phyloP scores from a whole-genome alignment of 2,797 vertebrate genomes.

The Pelobates cultripes region DNA sequence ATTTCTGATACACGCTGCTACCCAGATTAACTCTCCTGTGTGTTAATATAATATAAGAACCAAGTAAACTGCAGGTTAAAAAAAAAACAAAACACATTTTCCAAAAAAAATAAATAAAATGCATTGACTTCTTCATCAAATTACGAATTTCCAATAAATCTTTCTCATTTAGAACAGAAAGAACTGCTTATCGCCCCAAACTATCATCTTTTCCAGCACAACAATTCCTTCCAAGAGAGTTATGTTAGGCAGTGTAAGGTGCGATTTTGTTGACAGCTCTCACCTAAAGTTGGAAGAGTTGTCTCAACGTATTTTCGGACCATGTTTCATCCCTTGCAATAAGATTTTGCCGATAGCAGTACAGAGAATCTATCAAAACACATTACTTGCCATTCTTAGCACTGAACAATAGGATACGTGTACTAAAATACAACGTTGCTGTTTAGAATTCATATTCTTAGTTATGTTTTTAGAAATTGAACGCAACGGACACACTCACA shows the following conservation, averaged over 20 bases:
- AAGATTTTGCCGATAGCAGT: neutral
- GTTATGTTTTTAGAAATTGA: too few relatives aligned
- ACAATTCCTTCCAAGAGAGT: neutral
- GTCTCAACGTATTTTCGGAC: constrained; percentile 8
- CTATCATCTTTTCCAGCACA: neutral
- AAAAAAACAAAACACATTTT: too few relatives aligned
- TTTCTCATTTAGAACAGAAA: neutral
- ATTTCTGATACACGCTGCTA: neutral
- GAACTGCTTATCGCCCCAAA: neutral
- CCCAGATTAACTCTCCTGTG: too few relatives aligned
- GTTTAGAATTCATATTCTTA: too few relatives aligned
- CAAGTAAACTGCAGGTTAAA: neutral
- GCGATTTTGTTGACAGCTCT: constrained; percentile 1
- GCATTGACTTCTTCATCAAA: neutral
- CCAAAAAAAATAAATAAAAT: too few relatives aligned
- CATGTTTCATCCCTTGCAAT: neutral
- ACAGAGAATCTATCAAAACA: constrained; percentile 6
- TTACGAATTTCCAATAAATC: neutral
- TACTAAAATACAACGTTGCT: too few relatives aligned
- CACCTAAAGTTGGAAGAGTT: neutral
- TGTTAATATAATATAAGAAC: neutral
- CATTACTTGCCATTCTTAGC: neutral
- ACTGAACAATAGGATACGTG: neutral
- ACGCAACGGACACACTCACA: too few relatives aligned
- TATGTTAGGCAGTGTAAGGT: neutral